These are phyloP conservation scores for Sebastes schlegelii DNA, from an alignment of 2,113 vertebrate genomes.

Conservation along the genomic window DNA sequence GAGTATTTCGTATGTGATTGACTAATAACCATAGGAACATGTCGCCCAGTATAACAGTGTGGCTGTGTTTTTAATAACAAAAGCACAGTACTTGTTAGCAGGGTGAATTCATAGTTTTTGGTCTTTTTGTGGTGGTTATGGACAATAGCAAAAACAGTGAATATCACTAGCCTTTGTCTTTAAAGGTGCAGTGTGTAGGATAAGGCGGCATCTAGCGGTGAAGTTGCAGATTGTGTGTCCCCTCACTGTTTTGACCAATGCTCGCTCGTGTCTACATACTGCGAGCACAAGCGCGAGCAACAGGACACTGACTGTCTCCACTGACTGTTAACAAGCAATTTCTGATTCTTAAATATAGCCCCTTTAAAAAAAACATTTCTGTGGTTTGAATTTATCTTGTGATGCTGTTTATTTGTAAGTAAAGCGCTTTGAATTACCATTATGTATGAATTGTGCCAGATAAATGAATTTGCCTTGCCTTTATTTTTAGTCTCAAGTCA, in stretches of 20 bases:
- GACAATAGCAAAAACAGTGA: not conserved
- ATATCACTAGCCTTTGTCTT: not conserved
- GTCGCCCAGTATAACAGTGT: not conserved
- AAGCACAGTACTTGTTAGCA: not conserved
- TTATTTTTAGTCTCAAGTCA: not conserved
- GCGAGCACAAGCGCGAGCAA: too few relatives aligned
- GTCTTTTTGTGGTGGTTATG: not conserved
- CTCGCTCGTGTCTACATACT: too few relatives aligned
- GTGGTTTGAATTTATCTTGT: not conserved
- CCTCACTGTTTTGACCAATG: too few relatives aligned
- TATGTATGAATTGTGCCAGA: not conserved
- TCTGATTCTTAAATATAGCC: too few relatives aligned
- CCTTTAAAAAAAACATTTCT: not conserved
- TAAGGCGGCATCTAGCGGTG: too few relatives aligned
- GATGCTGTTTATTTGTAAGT: not conserved
- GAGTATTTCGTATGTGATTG: not conserved
- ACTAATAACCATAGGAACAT: not conserved
- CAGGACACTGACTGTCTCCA: too few relatives aligned
- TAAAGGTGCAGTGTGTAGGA: too few relatives aligned
- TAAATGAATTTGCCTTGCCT: not conserved
- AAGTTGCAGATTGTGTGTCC: too few relatives aligned
- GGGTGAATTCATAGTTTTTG: not conserved
- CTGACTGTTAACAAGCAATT: too few relatives aligned
- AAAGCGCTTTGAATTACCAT: not conserved
- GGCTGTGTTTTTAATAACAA: not conserved